Evolutionary conservation across 2,888 invertebrate genomes (phyloP).

Genomic region (Rhingia rostrata): DNA sequence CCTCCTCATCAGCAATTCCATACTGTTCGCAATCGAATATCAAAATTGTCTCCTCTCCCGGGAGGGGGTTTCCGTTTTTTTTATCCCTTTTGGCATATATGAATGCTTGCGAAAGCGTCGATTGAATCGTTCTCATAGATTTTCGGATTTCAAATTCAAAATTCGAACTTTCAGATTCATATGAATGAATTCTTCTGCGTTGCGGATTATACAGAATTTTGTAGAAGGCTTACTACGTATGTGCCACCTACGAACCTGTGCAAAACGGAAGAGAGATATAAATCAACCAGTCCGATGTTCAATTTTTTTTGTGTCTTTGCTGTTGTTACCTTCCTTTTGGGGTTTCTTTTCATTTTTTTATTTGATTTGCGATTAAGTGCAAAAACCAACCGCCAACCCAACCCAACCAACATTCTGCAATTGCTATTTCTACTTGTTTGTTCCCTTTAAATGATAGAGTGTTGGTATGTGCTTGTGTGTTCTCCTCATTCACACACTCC

Average conservation of each 20-base stretch:
- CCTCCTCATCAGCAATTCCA: constrained; percentile 70
- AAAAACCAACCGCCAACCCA: constrained; percentile 56
- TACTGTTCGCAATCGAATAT: constrained; percentile 47
- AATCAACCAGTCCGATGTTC: constrained; percentile 55
- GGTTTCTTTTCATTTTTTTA: constrained; percentile 21
- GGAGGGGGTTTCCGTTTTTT: constrained; percentile 11
- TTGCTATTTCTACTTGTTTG: constrained; percentile 48
- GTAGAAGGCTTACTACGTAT: constrained; percentile 22
- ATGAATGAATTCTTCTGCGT: constrained; percentile 46
- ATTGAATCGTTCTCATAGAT: constrained; percentile 67
- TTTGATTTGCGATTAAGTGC: constrained; percentile 28
- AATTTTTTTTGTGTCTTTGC: background rate
- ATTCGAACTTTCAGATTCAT: constrained; percentile 30
- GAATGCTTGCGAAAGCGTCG: constrained; percentile 38
- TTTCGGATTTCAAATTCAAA: constrained; percentile 24
- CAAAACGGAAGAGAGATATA: constrained; percentile 64
- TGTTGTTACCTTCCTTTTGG: constrained; percentile 26
- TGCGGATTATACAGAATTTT: constrained; percentile 46
- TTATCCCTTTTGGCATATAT: background rate
- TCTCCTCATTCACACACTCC: constrained; percentile 6
- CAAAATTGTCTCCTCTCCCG: constrained; percentile 40
- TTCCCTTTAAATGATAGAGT: constrained; percentile 1
- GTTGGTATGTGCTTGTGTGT: constrained; percentile 2
- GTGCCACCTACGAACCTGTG: constrained; percentile 51
- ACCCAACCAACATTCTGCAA: constrained; percentile 40